Evolutionary conservation across 1,140 invertebrate genomes (phyloP), one percentile per base, ranked within the genome.

Genomic region (Caenorhabditis remanei): DNA sequence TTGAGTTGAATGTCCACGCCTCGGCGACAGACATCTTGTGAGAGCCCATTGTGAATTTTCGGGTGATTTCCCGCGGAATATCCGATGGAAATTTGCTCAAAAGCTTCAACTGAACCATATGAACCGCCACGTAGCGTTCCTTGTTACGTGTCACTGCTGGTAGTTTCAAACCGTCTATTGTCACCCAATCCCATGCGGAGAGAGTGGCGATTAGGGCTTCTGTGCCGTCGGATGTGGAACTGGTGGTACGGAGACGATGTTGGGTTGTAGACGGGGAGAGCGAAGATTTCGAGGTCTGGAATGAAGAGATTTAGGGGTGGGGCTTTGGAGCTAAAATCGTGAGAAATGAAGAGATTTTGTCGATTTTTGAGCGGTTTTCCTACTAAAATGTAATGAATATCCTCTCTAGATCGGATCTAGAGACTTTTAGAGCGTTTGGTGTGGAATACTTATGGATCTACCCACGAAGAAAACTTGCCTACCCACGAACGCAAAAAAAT

Each of bases 21-120:
- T 89, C 88, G 16, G 75, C 43, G 2, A 71, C 48, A 4, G 88
- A 83, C 88, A 89, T 89, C 48, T 89, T 89, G 43, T 89, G 88
- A 50, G 88, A 89, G 50, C 87, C 85, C 88, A 89, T 89, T 11
- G 88, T 89, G 67, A 46, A 86, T 75, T 43, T 55, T 43, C 32
- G 61, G 21, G 46, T 56, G 56, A 87, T 88, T 7, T 89, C 88
- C 11, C 21, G 21, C 2, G 88, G 87, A 50, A 89, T 67, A 40
- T 86, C 65, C 3, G 88, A 88, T 43, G 88, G 88, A 46, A 89
- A 89, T 48, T 89, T 89, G 84, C 82, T 82, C 8, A 89, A 43
- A n/a, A 89, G 83, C 32, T 79, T 86, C 46, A 89, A 75, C 75
- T 89, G 88, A 46, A 89, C 88, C 53, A 89, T 89, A 55, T 89